Evolutionary conservation across 2,888 invertebrate species (phyloP).

Genomic region (Lycaena phlaeas): DNA sequence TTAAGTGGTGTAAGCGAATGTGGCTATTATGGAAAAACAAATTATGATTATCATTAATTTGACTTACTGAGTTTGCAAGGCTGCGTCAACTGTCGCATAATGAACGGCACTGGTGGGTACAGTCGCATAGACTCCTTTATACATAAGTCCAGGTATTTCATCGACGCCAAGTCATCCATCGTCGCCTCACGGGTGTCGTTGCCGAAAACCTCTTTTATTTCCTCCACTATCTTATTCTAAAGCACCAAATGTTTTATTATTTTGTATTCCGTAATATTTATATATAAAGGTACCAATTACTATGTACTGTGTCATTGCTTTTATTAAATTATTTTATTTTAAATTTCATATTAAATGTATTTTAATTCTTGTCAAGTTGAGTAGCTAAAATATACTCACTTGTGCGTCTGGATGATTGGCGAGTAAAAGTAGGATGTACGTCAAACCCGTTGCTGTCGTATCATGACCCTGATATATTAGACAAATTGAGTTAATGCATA

Average conservation of each 20-base stretch:
- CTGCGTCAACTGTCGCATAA: conserved; percentile 72
- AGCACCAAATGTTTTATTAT: conserved; percentile 14
- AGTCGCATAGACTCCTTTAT: conserved; percentile 78
- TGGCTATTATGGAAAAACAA: no score
- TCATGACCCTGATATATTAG: conserved; percentile 60
- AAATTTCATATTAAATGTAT: not conserved
- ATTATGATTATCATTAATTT: no score
- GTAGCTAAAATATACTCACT: no score
- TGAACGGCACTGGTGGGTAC: conserved; percentile 78
- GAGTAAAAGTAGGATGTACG: conserved; percentile 51
- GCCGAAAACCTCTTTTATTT: conserved; percentile 76
- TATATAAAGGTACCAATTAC: no score
- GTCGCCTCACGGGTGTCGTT: conserved; percentile 74
- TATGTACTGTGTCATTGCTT: no score
- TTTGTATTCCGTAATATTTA: no score
- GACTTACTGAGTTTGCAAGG: conserved; percentile 70
- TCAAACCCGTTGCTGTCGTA: conserved; percentile 54
- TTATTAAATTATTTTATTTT: not conserved
- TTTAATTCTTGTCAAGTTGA: no score
- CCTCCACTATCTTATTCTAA: conserved; percentile 75
- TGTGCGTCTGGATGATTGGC: conserved; percentile 46
- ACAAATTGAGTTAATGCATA: conserved; percentile 1
- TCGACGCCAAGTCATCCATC: conserved; percentile 71
- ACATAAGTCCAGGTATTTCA: conserved; percentile 79
- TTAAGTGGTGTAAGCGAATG: no score